Evolutionary conservation across 1,140 invertebrate genomes (phyloP), one percentile per base, ranked within the genome.

Genomic region (Drosophila bifasciata): DNA sequence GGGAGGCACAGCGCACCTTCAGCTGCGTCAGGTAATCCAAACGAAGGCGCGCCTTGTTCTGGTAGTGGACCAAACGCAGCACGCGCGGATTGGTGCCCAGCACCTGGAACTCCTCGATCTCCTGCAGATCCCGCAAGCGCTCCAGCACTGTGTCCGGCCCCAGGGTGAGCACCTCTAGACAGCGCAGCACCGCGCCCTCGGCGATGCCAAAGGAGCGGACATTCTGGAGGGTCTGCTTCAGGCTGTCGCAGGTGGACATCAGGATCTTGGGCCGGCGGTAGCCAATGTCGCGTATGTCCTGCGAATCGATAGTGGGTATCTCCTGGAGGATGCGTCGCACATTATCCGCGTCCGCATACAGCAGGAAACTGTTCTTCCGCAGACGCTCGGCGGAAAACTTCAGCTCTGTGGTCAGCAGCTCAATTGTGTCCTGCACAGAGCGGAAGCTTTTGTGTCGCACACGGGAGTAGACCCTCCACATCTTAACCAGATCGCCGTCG

Each of bases 21-120:
- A 93, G 80, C 6, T 92, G 90, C 63, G 93, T 91, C 8, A 94
- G 92, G 75, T 93, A 93, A 4, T 91, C 89, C 7, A 94, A 62
- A 23, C 94, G 91, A 5, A 89, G 48, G 11, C 92, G 76, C 51
- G 93, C 93, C 77, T 94, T 94, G 23, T 91, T 93, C 73, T 93
- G 93, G 68, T 94, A 93, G 53, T 94, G 92, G 0, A 94, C 92
- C 62, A 94, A 78, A 2, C 92, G 90, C 4, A 93, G 73, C 3
- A 94, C 91, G 36, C 93, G 92, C 3, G 93, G 93, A 90, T 94
- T 93, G 11, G 92, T 92, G 43, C 85, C 86, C 9, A 94, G 77
- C 11, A 93, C 91, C 67, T 93, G 79, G 52, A 93, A 93, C 71
- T 93, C 92, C 23, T 93, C 93, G n/a, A 92, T 90, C 39, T 91